Evolutionary conservation across 2,113 vertebrate genomes (phyloP).

Genomic region (Collichthys lucidus): DNA sequence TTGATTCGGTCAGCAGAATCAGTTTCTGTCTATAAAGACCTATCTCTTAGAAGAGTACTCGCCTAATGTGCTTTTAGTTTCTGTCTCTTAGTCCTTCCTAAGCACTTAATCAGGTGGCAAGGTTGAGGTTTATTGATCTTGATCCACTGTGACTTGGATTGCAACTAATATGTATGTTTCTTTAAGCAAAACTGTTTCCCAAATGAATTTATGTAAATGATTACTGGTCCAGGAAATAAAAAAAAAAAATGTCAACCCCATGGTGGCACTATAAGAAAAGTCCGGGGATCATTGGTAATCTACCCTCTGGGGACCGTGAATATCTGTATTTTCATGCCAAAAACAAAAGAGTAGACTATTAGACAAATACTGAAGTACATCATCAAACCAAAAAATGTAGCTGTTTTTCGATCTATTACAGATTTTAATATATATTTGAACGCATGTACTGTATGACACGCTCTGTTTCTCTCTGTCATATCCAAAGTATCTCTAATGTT

Average conservation of each 20-base stretch:
- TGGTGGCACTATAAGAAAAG: background rate
- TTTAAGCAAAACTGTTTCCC: background rate
- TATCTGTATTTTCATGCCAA: background rate
- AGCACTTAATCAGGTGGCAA: background rate
- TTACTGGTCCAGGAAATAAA: background rate
- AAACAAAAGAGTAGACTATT: background rate
- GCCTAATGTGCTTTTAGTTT: background rate
- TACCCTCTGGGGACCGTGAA: background rate
- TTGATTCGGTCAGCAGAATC: background rate
- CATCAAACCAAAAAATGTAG: background rate
- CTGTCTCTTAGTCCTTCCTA: background rate
- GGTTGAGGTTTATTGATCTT: background rate
- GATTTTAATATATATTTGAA: slow-evolving; percentile 6
- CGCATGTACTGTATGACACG: slow-evolving; percentile 5
- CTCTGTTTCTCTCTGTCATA: background rate
- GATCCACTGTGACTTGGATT: background rate
- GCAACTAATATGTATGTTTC: background rate
- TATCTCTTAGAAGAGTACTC: background rate
- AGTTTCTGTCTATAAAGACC: background rate
- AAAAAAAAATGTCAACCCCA: background rate
- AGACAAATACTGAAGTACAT: background rate
- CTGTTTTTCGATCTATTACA: background rate
- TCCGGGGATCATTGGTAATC: background rate
- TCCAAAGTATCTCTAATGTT: slow-evolving; percentile 25
- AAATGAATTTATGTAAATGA: background rate